Evolutionary conservation across 1,140 invertebrate species (phyloP).

Genomic region (Trialeurodes vaporariorum): DNA sequence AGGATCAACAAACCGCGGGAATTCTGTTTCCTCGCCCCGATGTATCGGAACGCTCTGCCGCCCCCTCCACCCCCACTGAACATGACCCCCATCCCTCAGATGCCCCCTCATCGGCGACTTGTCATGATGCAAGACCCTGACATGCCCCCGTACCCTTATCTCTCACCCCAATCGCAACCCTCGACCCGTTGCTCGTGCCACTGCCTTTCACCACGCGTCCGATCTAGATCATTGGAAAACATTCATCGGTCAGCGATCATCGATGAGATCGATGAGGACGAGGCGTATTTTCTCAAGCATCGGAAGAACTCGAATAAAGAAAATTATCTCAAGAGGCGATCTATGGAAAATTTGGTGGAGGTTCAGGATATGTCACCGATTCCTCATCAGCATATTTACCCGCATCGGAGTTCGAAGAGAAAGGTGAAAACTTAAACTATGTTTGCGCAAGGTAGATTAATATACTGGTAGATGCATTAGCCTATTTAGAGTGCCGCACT

Average conservation of each 20-base stretch:
- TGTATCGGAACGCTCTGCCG: slow-evolving; percentile 48
- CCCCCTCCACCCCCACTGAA: slow-evolving; percentile 39
- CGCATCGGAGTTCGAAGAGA: background rate
- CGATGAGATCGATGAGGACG: slow-evolving; percentile 42
- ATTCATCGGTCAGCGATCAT: slow-evolving; percentile 29
- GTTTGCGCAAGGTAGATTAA: no score
- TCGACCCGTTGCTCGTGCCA: slow-evolving; percentile 28
- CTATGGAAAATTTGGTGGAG: slow-evolving; percentile 53
- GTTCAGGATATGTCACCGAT: slow-evolving; percentile 36
- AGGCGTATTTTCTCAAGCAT: slow-evolving; percentile 45
- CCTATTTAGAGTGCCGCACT: no score
- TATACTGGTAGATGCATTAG: no score
- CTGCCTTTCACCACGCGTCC: slow-evolving; percentile 32
- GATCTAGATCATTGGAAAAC: slow-evolving; percentile 55
- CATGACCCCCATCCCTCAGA: slow-evolving; percentile 21
- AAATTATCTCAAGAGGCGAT: slow-evolving; percentile 38
- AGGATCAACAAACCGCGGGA: slow-evolving; percentile 44
- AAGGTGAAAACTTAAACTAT: no score
- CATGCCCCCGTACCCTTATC: slow-evolving; percentile 2
- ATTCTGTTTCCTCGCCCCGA: slow-evolving; percentile 53
- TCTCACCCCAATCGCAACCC: slow-evolving; percentile 23
- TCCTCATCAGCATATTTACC: slow-evolving; percentile 20
- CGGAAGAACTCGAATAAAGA: slow-evolving; percentile 40
- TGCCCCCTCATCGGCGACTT: slow-evolving; percentile 23
- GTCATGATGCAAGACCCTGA: background rate